phyloP scores from a whole-genome alignment of 2,888 invertebrate genomes.

The Antheraea yamamai region DNA sequence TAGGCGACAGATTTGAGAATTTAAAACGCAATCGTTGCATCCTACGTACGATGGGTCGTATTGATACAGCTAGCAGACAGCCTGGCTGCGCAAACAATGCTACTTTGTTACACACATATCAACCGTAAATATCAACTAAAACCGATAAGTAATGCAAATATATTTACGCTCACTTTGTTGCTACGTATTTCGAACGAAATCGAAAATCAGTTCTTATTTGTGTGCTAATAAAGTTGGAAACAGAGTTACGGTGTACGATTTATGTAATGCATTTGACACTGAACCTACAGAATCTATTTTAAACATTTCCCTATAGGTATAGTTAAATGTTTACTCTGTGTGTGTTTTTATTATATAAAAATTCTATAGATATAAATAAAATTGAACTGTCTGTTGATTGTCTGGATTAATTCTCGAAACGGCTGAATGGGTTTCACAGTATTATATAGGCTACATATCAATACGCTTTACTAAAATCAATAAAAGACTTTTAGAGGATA shows the following conservation, averaged over 20 bases:
- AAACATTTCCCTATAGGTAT: not conserved
- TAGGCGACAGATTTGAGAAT: constrained; percentile 25
- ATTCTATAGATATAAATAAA: too few relatives aligned
- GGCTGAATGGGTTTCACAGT: too few relatives aligned
- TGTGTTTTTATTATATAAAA: not conserved
- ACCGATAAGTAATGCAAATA: constrained; percentile 41
- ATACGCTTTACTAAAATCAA: too few relatives aligned
- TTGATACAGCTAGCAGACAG: constrained; percentile 35
- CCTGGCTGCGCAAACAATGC: constrained; percentile 38
- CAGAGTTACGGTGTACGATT: not conserved
- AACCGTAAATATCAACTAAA: constrained; percentile 29
- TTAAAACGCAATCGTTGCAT: constrained; percentile 25
- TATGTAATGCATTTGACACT: not conserved
- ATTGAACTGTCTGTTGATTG: too few relatives aligned
- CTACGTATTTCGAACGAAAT: not conserved
- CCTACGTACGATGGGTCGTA: constrained; percentile 18
- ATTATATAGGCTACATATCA: too few relatives aligned
- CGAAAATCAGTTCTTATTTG: not conserved
- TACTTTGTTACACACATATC: constrained; percentile 30
- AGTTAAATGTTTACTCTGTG: not conserved
- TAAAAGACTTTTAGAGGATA: too few relatives aligned
- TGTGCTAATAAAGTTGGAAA: not conserved
- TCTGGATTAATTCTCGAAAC: too few relatives aligned
- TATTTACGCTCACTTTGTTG: constrained; percentile 32
- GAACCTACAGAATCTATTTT: not conserved